Evolutionary conservation across 1,140 invertebrate genomes (phyloP).

Genomic region (Lucilia sericata): DNA sequence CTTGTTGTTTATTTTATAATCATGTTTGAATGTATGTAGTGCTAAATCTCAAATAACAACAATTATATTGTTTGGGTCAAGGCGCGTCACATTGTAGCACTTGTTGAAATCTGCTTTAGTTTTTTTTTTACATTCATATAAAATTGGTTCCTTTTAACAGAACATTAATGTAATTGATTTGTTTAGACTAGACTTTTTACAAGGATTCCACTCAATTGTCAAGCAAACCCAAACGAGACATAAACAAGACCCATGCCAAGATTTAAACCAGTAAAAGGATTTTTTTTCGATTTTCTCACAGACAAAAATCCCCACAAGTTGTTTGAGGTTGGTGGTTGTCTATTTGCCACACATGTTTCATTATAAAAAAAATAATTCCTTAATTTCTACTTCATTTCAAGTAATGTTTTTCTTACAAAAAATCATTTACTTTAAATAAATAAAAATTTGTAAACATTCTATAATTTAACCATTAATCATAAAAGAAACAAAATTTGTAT

Average conservation of each 20-base stretch:
- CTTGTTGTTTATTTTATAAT: conserved; percentile 4
- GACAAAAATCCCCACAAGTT: background rate
- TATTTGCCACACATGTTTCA: background rate
- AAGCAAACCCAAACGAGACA: background rate
- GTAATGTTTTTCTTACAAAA: background rate
- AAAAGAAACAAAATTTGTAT: background rate
- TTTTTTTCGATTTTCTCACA: background rate
- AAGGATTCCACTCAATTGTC: background rate
- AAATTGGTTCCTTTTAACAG: background rate
- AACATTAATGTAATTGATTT: background rate
- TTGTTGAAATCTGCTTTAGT: conserved; percentile 9
- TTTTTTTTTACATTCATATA: background rate
- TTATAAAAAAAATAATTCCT: too few relatives aligned
- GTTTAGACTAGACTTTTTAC: conserved; percentile 8
- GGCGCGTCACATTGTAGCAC: conserved; percentile 27
- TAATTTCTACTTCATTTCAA: background rate
- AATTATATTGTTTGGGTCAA: conserved; percentile 28
- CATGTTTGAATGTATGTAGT: background rate
- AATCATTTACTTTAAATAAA: background rate
- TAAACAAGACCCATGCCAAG: conserved; percentile 22
- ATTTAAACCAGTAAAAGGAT: background rate
- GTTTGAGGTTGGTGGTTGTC: background rate
- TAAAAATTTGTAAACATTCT: background rate
- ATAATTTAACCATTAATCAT: conserved; percentile 1
- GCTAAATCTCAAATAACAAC: conserved; percentile 42